Conservation (phyloP, 2,113 vertebrate genomes). For the Odontophorus gujanensis region DNA sequence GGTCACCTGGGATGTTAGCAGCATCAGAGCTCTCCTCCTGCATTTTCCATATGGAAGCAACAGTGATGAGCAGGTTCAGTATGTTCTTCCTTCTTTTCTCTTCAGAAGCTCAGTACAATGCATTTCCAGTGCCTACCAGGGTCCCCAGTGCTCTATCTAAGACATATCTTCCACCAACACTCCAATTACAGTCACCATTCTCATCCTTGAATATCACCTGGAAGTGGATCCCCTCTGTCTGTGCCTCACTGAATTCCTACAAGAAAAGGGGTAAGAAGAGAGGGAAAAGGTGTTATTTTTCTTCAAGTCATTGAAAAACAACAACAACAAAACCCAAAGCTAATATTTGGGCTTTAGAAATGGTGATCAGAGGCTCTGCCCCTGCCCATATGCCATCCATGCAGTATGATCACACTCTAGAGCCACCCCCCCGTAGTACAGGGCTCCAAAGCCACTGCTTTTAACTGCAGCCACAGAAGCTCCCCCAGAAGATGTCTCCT, state of each 20-base stretch:
- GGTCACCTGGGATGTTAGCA: neutral
- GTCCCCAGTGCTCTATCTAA: neutral
- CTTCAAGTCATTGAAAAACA: neutral
- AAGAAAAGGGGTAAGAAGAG: neutral
- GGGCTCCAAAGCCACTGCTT: rapidly evolving
- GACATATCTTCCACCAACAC: neutral
- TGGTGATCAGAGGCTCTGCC: neutral
- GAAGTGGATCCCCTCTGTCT: neutral
- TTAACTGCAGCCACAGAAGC: neutral
- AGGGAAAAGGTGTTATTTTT: neutral
- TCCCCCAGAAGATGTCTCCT: neutral
- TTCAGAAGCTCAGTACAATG: neutral
- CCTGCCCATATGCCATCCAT: neutral
- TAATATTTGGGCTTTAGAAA: neutral
- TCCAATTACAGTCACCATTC: neutral
- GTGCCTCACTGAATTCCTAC: neutral
- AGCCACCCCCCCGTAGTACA: neutral
- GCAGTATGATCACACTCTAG: rapidly evolving
- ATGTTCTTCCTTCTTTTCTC: neutral
- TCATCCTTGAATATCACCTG: neutral
- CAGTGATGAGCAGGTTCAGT: neutral
- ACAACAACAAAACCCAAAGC: neutral
- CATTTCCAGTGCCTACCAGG: neutral
- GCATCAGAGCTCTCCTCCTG: neutral
- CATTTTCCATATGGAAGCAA: neutral